These are phyloP conservation scores for Drosophila busckii DNA, from an alignment of 1,140 invertebrate genomes.

Conservation along the genomic window DNA sequence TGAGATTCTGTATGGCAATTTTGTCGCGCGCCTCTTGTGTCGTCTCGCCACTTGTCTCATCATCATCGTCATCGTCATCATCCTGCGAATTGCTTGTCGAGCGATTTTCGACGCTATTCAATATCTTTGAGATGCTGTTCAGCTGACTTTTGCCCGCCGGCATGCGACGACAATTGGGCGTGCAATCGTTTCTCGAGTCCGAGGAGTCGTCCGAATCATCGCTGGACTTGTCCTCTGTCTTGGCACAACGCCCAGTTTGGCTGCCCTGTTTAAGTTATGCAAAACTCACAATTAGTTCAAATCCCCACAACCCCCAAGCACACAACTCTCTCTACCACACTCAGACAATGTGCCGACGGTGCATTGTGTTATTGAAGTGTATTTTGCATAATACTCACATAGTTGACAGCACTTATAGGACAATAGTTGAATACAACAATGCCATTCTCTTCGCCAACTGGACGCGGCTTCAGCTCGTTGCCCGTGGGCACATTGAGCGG, in stretches of 20 bases:
- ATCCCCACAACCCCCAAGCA: neutral
- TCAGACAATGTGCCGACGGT: conserved; percentile 3
- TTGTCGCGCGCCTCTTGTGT: conserved; percentile 30
- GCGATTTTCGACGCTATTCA: conserved; percentile 53
- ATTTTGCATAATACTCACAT: conserved; percentile 83
- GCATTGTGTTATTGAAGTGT: no score
- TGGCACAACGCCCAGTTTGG: no score
- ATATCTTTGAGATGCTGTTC: conserved; percentile 52
- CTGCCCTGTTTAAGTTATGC: conserved; percentile 38
- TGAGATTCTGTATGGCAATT: conserved; percentile 42
- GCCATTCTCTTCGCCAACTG: conserved; percentile 91
- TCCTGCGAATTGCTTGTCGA: conserved; percentile 67
- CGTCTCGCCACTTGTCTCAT: conserved; percentile 35
- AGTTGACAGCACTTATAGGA: conserved; percentile 91
- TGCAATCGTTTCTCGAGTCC: conserved; percentile 55
- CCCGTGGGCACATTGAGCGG: conserved; percentile 88
- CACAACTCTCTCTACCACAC: neutral
- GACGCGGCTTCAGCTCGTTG: conserved; percentile 89
- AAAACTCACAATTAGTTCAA: conserved; percentile 12
- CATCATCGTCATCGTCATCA: conserved; percentile 64
- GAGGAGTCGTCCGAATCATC: conserved; percentile 71
- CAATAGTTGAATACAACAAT: conserved; percentile 92
- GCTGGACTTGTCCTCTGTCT: conserved; percentile 59
- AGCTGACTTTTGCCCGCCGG: conserved; percentile 25
- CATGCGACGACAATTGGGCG: conserved; percentile 30